These are phyloP conservation scores for Drosophila willistoni DNA, from an alignment of 1,140 invertebrate genomes.

Conservation along the genomic window DNA sequence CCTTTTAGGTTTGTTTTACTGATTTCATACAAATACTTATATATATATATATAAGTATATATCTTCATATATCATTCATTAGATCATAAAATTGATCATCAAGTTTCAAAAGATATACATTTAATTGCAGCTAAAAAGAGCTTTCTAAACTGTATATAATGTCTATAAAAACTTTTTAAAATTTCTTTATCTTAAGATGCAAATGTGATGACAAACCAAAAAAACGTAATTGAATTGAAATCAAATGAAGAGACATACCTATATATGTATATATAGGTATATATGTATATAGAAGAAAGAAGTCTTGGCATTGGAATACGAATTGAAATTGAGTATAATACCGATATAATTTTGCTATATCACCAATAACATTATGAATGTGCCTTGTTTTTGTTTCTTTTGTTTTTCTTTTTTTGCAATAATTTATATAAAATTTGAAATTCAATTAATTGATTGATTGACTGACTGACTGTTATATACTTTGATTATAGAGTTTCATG, in stretches of 20 bases:
- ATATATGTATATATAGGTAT: no score
- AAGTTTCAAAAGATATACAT: conserved; percentile 1
- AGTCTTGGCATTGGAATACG: background rate
- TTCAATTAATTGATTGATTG: background rate
- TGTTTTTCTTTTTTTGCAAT: conserved; percentile 1
- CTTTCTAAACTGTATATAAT: conserved; percentile 4
- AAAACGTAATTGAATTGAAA: background rate
- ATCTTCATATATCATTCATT: background rate
- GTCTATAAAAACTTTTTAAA: conserved; percentile 6
- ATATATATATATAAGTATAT: no score
- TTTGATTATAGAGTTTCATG: conserved; percentile 1
- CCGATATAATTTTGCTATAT: background rate
- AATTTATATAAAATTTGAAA: conserved; percentile 3
- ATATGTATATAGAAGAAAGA: background rate
- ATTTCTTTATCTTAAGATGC: background rate
- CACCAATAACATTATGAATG: background rate
- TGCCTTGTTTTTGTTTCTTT: background rate
- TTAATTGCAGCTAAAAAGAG: conserved; percentile 8
- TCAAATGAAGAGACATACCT: background rate
- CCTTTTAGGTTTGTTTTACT: background rate
- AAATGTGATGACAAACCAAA: background rate
- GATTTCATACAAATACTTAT: background rate
- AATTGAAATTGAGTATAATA: background rate
- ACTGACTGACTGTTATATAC: conserved; percentile 7
- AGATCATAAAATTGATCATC: conserved; percentile 5